Evolutionary conservation across 2,797 vertebrate genomes (phyloP).

Genomic region (Falco cherrug): DNA sequence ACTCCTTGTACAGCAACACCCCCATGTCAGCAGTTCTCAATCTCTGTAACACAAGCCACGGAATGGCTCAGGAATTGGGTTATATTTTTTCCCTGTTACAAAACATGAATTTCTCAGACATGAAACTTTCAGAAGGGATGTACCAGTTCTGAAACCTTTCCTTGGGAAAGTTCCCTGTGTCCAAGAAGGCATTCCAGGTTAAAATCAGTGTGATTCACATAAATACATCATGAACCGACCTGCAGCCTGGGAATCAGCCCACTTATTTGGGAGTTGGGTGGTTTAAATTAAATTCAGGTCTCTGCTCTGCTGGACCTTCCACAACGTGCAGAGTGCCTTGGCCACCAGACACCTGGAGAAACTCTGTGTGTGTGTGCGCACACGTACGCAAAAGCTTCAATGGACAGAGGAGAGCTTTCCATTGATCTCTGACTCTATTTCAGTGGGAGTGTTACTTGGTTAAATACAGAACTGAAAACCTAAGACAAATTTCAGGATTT

Average conservation of each 20-base stretch:
- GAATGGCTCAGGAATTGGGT: background rate
- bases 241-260: fast-evolving
- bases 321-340: background rate
- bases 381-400: background rate
- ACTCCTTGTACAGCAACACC: background rate
- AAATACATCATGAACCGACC: background rate
- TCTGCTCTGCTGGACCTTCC: background rate
- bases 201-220: background rate
- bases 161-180: background rate
- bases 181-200: background rate
- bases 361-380: background rate
- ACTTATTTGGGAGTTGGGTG: background rate
- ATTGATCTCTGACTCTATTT: background rate
- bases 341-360: background rate
- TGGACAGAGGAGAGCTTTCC: background rate
- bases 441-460: background rate
- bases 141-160: background rate
- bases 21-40: background rate
- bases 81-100: background rate
- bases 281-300: background rate
- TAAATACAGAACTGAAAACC: background rate
- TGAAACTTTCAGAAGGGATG: background rate
- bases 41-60: background rate
- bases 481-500: background rate
- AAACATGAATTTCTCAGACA: background rate